Conservation (phyloP, 2,888 invertebrate species). For the Phanerotoma sp. region DNA sequence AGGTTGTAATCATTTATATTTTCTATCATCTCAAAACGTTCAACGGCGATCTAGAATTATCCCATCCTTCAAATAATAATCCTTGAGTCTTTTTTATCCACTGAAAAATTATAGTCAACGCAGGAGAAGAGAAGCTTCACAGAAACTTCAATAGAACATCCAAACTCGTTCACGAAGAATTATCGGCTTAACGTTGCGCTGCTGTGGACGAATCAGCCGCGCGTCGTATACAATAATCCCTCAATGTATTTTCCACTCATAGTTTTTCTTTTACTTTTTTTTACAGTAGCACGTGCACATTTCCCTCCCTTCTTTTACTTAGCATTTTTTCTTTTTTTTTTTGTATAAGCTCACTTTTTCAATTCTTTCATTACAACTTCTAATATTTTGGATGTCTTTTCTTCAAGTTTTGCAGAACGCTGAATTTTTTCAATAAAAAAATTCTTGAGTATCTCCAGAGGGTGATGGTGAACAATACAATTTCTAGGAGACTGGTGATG, state of each 20-base stretch:
- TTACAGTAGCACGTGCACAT: slow-evolving; percentile 10
- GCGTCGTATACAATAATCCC: slow-evolving; percentile 15
- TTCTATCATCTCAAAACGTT: background rate
- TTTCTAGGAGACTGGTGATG: background rate
- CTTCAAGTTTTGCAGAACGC: background rate
- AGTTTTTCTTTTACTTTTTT: too few species aligned
- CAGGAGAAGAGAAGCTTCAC: background rate
- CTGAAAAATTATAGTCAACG: background rate
- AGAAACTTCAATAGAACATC: slow-evolving; percentile 14
- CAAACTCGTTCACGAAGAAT: slow-evolving; percentile 21
- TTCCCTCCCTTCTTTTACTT: background rate
- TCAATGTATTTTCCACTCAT: slow-evolving; percentile 1
- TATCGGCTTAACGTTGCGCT: slow-evolving; percentile 31
- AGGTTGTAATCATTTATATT: background rate
- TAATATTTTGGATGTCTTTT: background rate
- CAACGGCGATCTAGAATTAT: background rate
- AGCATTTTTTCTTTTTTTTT: background rate
- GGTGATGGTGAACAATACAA: slow-evolving; percentile 2
- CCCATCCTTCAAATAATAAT: background rate
- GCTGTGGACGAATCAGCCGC: slow-evolving; percentile 13
- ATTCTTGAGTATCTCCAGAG: slow-evolving; percentile 1
- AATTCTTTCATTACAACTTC: background rate
- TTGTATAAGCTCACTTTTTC: background rate
- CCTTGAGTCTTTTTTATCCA: background rate
- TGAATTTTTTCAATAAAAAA: slow-evolving; percentile 8